Evolutionary conservation across 64 coral and sea anemone genomes (phyloP).

Genomic region (Porites lutea): DNA sequence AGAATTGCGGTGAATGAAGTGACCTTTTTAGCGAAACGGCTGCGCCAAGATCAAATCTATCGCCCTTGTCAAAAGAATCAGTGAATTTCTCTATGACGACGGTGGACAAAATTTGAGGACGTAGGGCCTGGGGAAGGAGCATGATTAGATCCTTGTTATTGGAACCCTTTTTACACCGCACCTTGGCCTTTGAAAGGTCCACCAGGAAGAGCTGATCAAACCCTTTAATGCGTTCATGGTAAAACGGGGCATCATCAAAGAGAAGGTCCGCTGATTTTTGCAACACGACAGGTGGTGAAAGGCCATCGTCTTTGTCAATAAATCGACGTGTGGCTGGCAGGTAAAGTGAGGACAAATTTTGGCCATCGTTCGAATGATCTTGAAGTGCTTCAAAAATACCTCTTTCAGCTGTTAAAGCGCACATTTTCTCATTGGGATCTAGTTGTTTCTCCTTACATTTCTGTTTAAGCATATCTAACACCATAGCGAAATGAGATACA

Average conservation of each 20-base stretch:
- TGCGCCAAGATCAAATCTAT: background rate
- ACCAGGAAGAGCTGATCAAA: conserved; percentile 14
- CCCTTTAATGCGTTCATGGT: background rate
- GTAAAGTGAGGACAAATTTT: background rate
- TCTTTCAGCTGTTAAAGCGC: background rate
- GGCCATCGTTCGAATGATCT: background rate
- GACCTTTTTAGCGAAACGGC: background rate
- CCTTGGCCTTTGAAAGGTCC: conserved; percentile 5
- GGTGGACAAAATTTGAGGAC: conserved; percentile 30
- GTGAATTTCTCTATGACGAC: conserved; percentile 9
- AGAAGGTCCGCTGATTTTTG: conserved; percentile 20
- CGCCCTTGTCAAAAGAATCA: background rate
- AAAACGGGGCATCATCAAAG: conserved; percentile 58
- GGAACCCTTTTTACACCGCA: background rate
- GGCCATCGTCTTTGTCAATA: background rate
- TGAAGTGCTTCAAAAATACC: background rate
- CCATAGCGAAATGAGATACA: background rate
- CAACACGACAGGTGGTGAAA: background rate
- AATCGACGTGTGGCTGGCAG: conserved; percentile 20
- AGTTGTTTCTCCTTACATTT: background rate
- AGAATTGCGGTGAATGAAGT: conserved; percentile 60
- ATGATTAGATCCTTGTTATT: conserved; percentile 27
- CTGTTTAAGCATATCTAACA: background rate
- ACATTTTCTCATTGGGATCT: conserved; percentile 22
- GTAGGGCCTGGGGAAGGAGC: conserved; percentile 21